Percentiles rank a stretch among this genome's conserved stretches.
phyloP scores from a whole-genome alignment of 1,140 invertebrate genomes.

The Ceratina japonica region DNA sequence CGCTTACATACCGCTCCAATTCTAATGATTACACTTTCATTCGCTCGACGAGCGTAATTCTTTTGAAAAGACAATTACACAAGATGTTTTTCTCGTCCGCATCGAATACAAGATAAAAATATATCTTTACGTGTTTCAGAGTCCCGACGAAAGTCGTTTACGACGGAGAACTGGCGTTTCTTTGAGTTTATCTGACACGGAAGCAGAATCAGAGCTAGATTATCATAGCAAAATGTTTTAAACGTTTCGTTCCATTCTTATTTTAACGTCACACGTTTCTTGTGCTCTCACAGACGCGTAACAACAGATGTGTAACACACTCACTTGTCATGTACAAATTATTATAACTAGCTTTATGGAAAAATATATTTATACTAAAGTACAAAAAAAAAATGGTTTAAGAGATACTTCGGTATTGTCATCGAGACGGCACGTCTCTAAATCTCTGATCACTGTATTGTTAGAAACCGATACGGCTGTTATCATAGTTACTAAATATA shows the following conservation, averaged over 20 bases:
- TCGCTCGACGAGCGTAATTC: too few species aligned
- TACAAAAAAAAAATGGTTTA: slow-evolving; percentile 62
- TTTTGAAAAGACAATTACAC: too few species aligned
- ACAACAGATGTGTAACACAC: slow-evolving; percentile 32
- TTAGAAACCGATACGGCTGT: slow-evolving; percentile 52
- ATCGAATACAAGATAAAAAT: neutral
- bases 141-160: slow-evolving; percentile 80
- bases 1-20: too few species aligned
- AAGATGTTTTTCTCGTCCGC: too few species aligned
- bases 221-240: slow-evolving; percentile 74
- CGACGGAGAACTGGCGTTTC: slow-evolving; percentile 85
- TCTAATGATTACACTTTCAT: too few species aligned
- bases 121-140: slow-evolving; percentile 63
- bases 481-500: slow-evolving; percentile 65
- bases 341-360: slow-evolving; percentile 43
- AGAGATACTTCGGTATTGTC: slow-evolving; percentile 35
- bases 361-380: slow-evolving; percentile 58
- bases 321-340: slow-evolving; percentile 39
- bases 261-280: slow-evolving; percentile 5
- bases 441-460: slow-evolving; percentile 47
- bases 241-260: slow-evolving; percentile 28
- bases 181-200: slow-evolving; percentile 88
- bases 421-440: slow-evolving; percentile 34
- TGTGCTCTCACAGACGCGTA: neutral
- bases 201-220: slow-evolving; percentile 84